Evolutionary conservation across 2,113 vertebrate genomes (phyloP), one percentile per base, ranked within the genome.

Genomic region (Seriola aureovittata): DNA sequence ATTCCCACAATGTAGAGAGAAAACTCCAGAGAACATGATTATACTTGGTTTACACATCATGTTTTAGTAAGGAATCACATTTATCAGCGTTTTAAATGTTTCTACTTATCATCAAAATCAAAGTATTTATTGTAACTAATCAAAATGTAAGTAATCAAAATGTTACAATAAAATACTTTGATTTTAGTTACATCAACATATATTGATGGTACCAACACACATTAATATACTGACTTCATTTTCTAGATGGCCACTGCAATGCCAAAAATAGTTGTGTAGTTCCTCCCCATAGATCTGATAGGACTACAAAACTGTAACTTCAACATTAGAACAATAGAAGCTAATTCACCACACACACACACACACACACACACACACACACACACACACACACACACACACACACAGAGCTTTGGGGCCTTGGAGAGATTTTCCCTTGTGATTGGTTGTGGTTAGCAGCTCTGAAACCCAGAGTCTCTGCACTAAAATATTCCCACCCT

Each of bases 361-460:
- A 78, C 59, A 75, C 14, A 50, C 36, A 68, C 50, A 77, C 68
- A 80, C 38, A 44, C 32, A 71, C 29, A 59, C 42, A 60, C 65
- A 71, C n/a, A 57, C 32, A 66, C 67, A 75, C 76, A 78, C 59
- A 75, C 14, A 50, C 36, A 68, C 50, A 77, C 68, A 80, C 36
- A 69, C 38, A 69, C 25, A 69, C 25, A 78, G 42, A 48, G 73
- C 71, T 87, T 69, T 60, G 48, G 85, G 81, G 71, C 40, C 10
- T 42, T 42, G 40, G 40, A 10, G 40, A 81, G 54, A 84, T 86
- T 78, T 82, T 60, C 59, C 60, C 58, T 32, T 42, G 57, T 73
- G 78, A 84, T 74, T 90, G 78, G 85, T 63, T 83, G 76, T 80
- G 89, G 79, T 86, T 85, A 77, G 73, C 57, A 13, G 73, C 63